Evolutionary conservation across 2,888 invertebrate genomes (phyloP), one percentile per base, ranked within the genome.

Genomic region (Phalera bucephala): DNA sequence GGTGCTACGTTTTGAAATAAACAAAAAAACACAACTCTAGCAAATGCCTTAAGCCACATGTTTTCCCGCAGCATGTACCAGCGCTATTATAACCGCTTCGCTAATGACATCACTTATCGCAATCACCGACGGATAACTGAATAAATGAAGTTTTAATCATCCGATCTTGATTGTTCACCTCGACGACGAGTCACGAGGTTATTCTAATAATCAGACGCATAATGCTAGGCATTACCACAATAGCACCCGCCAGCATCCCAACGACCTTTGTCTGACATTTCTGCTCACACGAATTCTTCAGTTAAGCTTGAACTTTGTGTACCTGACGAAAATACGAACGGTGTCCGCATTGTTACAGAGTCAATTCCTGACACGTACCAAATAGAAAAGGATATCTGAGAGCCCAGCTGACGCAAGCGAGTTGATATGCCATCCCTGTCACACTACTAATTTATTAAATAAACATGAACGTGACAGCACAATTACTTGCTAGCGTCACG

Each of bases 201-300:
- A 60, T 55, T 61, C 48, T 53, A 53, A 63, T 59, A 52, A 56
- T 56, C 43, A 43, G 29, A 36, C 31, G 45, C 40, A 33, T 19
- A 39, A 45, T 49, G 12, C 20, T 40, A 40, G 37, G 29, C 34
- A 41, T 52, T 60, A 64, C 58, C 49, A 68, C 62, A 64, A 72
- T 52, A 53, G 48, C 52, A 53, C 52, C 46, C 43, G 42, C 53
- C 56, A 54, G 59, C 64, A 68, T 64, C 55, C 46, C 48, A 46
- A 36, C 62, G 79, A 82, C 85, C 85, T 87, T 86, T 85, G 60
- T 14, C 67, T 85, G 84, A 73, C 85, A 85, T 87, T 86, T 82
- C 55, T 65, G 55, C 56, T 55, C 63, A 65, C 66, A 72, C 64
- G 64, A 65, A 74, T 71, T 71, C 70, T 70, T 72, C 60, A 58